phyloP scores from a whole-genome alignment of 2,113 vertebrate genomes.

The Thamnaconus septentrionalis region DNA sequence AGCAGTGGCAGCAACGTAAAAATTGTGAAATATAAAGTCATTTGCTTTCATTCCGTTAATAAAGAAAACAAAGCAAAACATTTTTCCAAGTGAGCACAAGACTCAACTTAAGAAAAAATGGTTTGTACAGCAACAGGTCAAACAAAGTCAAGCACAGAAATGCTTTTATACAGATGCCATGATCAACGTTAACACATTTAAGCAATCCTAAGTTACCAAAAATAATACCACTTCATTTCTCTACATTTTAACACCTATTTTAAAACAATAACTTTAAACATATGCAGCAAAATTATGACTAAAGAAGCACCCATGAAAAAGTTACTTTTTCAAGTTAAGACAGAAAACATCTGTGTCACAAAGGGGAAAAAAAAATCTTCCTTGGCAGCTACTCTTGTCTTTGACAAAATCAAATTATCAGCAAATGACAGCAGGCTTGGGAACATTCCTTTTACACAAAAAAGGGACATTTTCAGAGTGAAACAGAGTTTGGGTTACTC shows the following conservation, averaged over 20 bases:
- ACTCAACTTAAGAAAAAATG: conserved; percentile 21
- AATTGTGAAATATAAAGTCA: conserved; percentile 38
- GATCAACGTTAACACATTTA: conserved; percentile 39
- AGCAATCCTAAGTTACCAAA: conserved; percentile 7
- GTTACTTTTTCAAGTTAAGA: conserved; percentile 26
- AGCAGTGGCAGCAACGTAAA: neutral
- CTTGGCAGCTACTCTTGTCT: conserved; percentile 33
- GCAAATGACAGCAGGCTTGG: conserved; percentile 29
- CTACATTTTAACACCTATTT: conserved; percentile 29
- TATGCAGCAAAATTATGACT: conserved; percentile 19
- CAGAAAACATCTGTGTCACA: conserved; percentile 7
- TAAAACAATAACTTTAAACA: conserved; percentile 41
- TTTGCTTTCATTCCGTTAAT: conserved; percentile 53
- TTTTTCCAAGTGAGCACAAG: conserved; percentile 21
- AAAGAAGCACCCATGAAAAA: conserved; percentile 31
- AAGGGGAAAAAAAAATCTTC: conserved; percentile 1
- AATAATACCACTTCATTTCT: conserved; percentile 39
- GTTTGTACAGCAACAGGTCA: conserved; percentile 14
- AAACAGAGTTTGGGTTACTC: too few relatives aligned
- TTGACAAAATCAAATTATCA: conserved; percentile 36
- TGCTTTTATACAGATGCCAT: conserved; percentile 24
- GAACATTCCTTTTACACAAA: conserved; percentile 1
- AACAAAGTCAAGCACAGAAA: conserved; percentile 38
- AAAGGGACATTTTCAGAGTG: too few relatives aligned
- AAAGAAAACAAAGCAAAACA: conserved; percentile 43